Base-by-base conservation (phyloP, 2,888 invertebrate genomes). In the Meandrusa payeni region DNA sequence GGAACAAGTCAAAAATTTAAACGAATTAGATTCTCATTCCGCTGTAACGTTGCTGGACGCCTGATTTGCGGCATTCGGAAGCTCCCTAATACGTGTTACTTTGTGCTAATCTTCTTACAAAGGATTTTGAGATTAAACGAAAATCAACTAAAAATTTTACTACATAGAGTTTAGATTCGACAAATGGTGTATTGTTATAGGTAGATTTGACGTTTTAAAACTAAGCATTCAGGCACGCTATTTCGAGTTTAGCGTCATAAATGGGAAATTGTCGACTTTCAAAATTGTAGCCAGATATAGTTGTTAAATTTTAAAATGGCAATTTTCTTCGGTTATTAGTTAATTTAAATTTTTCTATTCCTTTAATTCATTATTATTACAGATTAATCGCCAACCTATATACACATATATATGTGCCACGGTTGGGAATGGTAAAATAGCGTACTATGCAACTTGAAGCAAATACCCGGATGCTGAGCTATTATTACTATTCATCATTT, bases 1-100 rank as follows among this genome's bases (percentile, higher is more conserved):
- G n/a, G n/a, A n/a, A n/a, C n/a, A n/a, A n/a, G 37, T 24, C 26
- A 27, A 41, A 42, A 48, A 46, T 22, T 19, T 13, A 40, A 40
- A 24, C 12, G 32, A 32, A 24, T 26, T 31, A 32, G 31, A 24
- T 23, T 31, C 31, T 62, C 52, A 60, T 64, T 66, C 69, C 66
- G 66, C 64, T 58, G 59, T 60, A 47, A 54, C 48, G 26, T 50
- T 50, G 68, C 51, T 46, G n/a, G 55, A 59, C 47, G 61, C 54
- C 68, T 70, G 76, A 79, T 78, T 82, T 78, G 79, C 64, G 78
- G 78, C 74, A 74, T 81, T 80, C 80, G 81, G 79, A 79, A 78
- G 76, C 70, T 70, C 65, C 65, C 74, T 80, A 81, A 81, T 81
- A 78, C 78, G 70, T 77, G 79, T 78, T 80, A 78, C 78, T 77